Conservation (phyloP, 2,888 invertebrate species). For the Latheticus oryzae region DNA sequence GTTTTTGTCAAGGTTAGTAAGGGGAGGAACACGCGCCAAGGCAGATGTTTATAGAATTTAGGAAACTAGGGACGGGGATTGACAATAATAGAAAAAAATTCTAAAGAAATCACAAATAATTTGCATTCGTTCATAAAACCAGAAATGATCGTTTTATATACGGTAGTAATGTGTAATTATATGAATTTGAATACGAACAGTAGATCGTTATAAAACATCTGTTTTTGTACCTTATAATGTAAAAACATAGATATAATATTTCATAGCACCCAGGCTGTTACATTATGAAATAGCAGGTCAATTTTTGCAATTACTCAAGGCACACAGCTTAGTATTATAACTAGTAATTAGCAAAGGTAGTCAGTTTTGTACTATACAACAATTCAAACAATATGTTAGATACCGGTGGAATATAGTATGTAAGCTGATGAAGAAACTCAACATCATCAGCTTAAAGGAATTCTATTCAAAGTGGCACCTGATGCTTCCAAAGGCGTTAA, state of each 20-base stretch:
- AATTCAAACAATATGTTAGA: conserved; percentile 61
- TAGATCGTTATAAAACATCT: conserved; percentile 44
- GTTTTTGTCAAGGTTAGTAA: conserved; percentile 50
- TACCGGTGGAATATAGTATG: conserved; percentile 41
- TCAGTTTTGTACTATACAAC: conserved; percentile 66
- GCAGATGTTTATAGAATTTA: conserved; percentile 65
- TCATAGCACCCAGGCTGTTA: conserved; percentile 65
- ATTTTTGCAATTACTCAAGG: conserved; percentile 85
- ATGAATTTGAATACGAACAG: conserved; percentile 56
- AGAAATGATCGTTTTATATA: conserved; percentile 38
- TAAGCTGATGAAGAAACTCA: conserved; percentile 35
- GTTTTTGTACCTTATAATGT: conserved; percentile 57
- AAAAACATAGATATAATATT: conserved; percentile 63
- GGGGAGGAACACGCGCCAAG: conserved; percentile 52
- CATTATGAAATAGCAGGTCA: conserved; percentile 67
- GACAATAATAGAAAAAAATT: conserved; percentile 58
- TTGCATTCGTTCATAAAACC: conserved; percentile 58
- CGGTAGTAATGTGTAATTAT: conserved; percentile 28
- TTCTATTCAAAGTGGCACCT: conserved; percentile 41
- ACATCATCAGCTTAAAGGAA: conserved; percentile 41
- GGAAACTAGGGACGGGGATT: conserved; percentile 61
- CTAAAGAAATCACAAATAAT: conserved; percentile 60
- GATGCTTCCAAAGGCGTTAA: conserved; percentile 34
- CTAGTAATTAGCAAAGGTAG: conserved; percentile 68
- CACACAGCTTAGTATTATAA: conserved; percentile 76